Base-by-base conservation (phyloP, 2,888 invertebrate genomes). In the Bombyx huttoni region DNA sequence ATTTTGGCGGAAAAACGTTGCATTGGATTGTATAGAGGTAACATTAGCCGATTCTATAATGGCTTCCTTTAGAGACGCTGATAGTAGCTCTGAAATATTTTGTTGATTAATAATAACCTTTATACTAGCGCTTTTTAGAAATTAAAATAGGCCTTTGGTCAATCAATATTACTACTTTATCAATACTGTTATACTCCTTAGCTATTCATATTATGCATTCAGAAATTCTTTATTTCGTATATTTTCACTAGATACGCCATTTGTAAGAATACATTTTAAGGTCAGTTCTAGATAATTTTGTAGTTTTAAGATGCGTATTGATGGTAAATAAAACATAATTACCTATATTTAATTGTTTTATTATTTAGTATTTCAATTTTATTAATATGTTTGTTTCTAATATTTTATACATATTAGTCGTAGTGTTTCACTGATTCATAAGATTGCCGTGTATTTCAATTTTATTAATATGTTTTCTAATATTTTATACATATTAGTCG, bases 271-370 rank as follows among this genome's bases (percentile, higher is more conserved):
- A 69, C 66, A 61, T 64, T 65, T 64, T 72, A 78, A 79, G n/a
- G 80, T 81, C 80, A 82, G 81, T 82, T 78, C 75, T 77, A 80
- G 81, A 68, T 81, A 69, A 74, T 68, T 71, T 67, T 66, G 63
- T 83, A 84, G 77, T 61, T 65, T 49, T 85, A 84, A 86, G 81
- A 59, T 76, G 70, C 79, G 70, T 81, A 78, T 78, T 71, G 71
- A 74, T 79, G 81, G 78, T 81, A 83, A 72, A 85, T 84, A 84
- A 85, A 86, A 70, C 62, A 81, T 77, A 74, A 67, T 78, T 81
- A 83, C 78, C 75, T 65, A 35, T 55, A 62, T 56, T 50, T 48
- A 33, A 48, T 56, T 54, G 56, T 75, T 67, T 77, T 58, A 66
- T 73, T 75, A 63, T 46, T 48, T 34, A 33, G 7, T 53, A 45